A percentile compares a stretch with the other conserved stretches of the same genome.
Evolutionary conservation across 1,140 invertebrate genomes (phyloP).

Genomic region (Mactra quadrangularis): DNA sequence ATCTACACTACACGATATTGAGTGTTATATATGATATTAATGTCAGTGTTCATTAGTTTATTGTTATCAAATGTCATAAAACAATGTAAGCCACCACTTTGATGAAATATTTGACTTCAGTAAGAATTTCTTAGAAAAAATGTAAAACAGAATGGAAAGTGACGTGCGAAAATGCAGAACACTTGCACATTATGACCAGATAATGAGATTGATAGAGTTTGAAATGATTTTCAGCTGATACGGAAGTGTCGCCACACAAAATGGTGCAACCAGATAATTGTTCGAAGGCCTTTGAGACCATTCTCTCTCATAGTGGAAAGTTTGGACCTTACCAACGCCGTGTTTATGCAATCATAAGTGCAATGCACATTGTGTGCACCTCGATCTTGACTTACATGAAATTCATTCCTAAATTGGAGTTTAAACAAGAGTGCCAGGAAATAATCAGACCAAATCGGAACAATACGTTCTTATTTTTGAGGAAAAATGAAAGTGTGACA

Average conservation of each 20-base stretch:
- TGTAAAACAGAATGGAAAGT: too few relatives aligned
- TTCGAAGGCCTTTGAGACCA: conserved; percentile 54
- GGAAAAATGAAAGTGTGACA: conserved; percentile 19
- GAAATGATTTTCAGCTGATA: background rate
- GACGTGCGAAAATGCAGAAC: too few relatives aligned
- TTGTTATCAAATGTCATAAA: background rate
- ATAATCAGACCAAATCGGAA: conserved; percentile 4
- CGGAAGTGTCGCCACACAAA: background rate
- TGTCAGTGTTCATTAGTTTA: too few relatives aligned
- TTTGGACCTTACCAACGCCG: conserved; percentile 54
- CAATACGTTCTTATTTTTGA: background rate
- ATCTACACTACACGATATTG: too few relatives aligned
- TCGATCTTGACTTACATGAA: conserved; percentile 42
- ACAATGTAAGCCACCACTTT: background rate
- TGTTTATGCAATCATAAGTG: conserved; percentile 21
- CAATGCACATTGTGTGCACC: conserved; percentile 46
- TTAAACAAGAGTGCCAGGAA: conserved; percentile 36
- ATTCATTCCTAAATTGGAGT: conserved; percentile 34
- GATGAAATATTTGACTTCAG: background rate
- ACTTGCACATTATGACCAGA: too few relatives aligned
- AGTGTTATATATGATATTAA: too few relatives aligned
- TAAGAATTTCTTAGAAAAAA: background rate
- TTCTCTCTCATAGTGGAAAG: conserved; percentile 54
- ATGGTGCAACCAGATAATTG: conserved; percentile 22
- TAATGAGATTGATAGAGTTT: too few relatives aligned